A percentile compares a stretch with the other conserved stretches of the same genome.
Evolutionary conservation across 92 coral and sea anemone genomes (phyloP).

Genomic region (Muricea muricata): DNA sequence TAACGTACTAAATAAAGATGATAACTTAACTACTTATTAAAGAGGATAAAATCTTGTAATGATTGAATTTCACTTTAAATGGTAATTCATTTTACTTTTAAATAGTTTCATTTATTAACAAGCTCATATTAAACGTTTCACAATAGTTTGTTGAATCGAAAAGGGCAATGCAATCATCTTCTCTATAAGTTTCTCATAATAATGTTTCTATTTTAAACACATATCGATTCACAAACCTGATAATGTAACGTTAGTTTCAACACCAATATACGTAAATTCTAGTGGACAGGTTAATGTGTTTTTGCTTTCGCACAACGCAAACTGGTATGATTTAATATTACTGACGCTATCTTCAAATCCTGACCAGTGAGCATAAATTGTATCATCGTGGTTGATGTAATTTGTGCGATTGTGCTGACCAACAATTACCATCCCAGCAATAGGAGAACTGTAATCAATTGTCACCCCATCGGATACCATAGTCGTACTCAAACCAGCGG

Average conservation of each 20-base stretch:
- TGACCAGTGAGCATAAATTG: conserved; percentile 65
- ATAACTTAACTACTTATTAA: no score
- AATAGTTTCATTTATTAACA: no score
- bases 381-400: conserved; percentile 61
- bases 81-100: no score
- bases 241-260: conserved; percentile 56
- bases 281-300: conserved; percentile 44
- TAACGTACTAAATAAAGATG: no score
- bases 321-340: conserved; percentile 67
- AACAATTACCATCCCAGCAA: conserved; percentile 74
- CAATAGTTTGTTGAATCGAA: no score
- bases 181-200: no score
- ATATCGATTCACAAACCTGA: conserved; percentile 44
- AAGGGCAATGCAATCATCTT: no score
- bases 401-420: conserved; percentile 62
- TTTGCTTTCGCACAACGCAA: conserved; percentile 74
- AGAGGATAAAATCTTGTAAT: no score
- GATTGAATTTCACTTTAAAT: no score
- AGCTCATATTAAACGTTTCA: no score
- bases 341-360: conserved; percentile 76
- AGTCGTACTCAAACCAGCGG: conserved; percentile 74
- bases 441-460: conserved; percentile 83
- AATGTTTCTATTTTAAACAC: no score
- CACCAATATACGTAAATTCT: conserved; percentile 67
- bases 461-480: conserved; percentile 88